Percentiles rank a stretch among this genome's conserved stretches.
phyloP scores from a whole-genome alignment of 2,888 invertebrate genomes.

The Choreutis nemorana region DNA sequence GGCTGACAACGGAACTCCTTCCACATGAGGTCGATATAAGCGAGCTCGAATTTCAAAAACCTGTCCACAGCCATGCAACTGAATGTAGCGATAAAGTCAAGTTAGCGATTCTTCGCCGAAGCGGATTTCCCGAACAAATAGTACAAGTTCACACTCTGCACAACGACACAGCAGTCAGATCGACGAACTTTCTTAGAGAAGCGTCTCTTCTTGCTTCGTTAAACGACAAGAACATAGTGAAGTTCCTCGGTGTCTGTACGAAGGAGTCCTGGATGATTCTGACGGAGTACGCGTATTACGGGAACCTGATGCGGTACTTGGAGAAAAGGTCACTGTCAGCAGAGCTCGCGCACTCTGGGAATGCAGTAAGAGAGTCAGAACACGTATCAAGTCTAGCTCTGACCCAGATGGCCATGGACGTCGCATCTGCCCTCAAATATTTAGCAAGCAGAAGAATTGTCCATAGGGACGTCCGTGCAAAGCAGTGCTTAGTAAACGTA shows the following conservation, averaged over 20 bases:
- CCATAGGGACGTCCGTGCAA: constrained; percentile 84
- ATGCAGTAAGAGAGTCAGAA: constrained; percentile 67
- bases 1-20: too few species aligned
- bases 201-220: too few species aligned
- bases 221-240: constrained; percentile 84
- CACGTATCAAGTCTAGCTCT: constrained; percentile 75
- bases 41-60: too few species aligned
- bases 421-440: constrained; percentile 80
- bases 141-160: too few species aligned
- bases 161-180: too few species aligned
- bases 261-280: constrained; percentile 84
- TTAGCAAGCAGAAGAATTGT: constrained; percentile 80
- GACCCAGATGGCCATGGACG: constrained; percentile 79
- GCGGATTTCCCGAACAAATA: too few species aligned
- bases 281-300: constrained; percentile 92
- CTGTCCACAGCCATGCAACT: too few species aligned
- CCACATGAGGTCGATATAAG: too few species aligned
- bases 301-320: constrained; percentile 86
- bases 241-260: constrained; percentile 78
- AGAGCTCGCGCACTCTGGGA: constrained; percentile 51
- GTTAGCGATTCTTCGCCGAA: too few species aligned
- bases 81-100: too few species aligned
- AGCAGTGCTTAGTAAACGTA: constrained; percentile 79
- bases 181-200: too few species aligned
- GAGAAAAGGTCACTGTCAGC: constrained; percentile 75